Evolutionary conservation across 2,113 vertebrate species (phyloP), one percentile per base, ranked within the genome.

Genomic region (Chiloscyllium plagiosum): DNA sequence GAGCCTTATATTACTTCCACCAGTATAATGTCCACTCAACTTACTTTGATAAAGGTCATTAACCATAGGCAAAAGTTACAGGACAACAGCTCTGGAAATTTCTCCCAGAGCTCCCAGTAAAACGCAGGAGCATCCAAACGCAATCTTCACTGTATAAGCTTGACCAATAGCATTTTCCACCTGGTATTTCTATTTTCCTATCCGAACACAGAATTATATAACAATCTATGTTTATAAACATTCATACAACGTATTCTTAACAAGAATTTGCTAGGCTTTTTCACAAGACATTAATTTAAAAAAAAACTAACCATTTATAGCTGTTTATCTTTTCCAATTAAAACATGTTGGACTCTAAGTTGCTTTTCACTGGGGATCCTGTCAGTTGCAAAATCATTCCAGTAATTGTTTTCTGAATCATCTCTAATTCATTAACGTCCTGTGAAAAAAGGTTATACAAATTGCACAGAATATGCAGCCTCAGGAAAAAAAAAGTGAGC

Each of bases 1-100:
- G 42, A 24, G 24, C 19, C 7, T 69, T 94, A 50, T 95, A 76
- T 76, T 47, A 95, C 52, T 95, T 29, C 37, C 68, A 47, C 93
- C 33, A 89, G 72, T 47, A 50, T 50, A 52, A 13, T 29, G 68
- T 76, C 94, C 69, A 95, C 37, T 95, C 68, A 29, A 50, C 68
- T 95, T 50, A 70, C 68, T 76, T 26, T 95, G 94, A 76, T 95
- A 72, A 93, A 93, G 33, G 33, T 68, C 61, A 95, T 52, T 76
- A 72, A 95, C 94, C 69, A 52, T 17, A 13, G 37, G 94, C 47
- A 70, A 95, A 26, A 95, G 70, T 72, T 52, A 29, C 10, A 72
- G 47, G 93, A 72, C 47, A 95, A 72, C 50, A 72, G 8, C 1
- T 52, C 66, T 72, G 68, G 24, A 29, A 72, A 76, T 19, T 95